These are phyloP conservation scores for Chaetura pelagica DNA, from an alignment of 2,113 vertebrate genomes.

Conservation along the genomic window DNA sequence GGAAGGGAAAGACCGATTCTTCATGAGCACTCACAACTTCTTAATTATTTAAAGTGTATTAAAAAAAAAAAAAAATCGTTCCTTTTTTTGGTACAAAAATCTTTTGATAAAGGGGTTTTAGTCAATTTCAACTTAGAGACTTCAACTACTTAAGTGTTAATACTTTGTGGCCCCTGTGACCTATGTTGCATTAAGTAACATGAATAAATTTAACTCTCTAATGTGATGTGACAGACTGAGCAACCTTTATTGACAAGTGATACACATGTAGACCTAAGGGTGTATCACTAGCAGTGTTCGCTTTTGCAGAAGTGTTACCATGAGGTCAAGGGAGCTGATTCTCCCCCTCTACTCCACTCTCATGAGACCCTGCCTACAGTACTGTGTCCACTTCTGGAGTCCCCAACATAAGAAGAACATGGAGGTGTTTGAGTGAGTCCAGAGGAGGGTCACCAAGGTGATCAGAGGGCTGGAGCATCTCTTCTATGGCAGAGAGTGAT, in stretches of 20 bases:
- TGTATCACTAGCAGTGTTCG: not conserved
- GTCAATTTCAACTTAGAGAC: not conserved
- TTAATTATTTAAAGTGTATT: not conserved
- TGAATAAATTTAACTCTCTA: not conserved
- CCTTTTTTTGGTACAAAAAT: not conserved
- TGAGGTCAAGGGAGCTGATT: too few relatives aligned
- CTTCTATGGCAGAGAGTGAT: too few relatives aligned
- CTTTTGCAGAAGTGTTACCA: not conserved
- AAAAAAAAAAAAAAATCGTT: not conserved
- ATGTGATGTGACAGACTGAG: not conserved
- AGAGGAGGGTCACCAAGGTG: too few relatives aligned
- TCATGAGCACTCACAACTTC: not conserved
- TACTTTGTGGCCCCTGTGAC: not conserved
- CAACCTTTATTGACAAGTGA: not conserved
- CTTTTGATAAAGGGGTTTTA: not conserved
- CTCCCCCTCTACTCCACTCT: too few relatives aligned
- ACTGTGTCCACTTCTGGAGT: too few relatives aligned
- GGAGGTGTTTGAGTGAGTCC: too few relatives aligned
- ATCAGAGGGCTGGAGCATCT: too few relatives aligned
- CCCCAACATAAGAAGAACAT: too few relatives aligned
- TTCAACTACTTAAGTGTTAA: not conserved
- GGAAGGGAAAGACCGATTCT: not conserved
- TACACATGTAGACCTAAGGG: not conserved
- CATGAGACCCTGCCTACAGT: too few relatives aligned
- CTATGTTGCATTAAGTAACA: not conserved